Percentiles rank a stretch among this genome's conserved stretches.
phyloP scores from a whole-genome alignment of 2,797 vertebrate species.

The Euthynnus affinis region DNA sequence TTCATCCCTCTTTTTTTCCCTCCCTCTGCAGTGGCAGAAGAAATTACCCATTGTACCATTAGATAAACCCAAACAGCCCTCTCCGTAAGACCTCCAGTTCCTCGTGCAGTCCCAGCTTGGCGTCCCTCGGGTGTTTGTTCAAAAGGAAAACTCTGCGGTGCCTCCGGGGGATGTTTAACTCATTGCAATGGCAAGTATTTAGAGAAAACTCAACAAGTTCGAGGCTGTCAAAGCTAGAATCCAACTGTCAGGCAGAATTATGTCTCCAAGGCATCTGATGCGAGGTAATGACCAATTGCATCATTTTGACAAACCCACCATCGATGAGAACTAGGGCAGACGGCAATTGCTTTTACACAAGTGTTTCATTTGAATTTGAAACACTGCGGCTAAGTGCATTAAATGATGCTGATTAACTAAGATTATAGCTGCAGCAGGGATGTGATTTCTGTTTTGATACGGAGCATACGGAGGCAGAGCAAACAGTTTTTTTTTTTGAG shows the following conservation, averaged over 20 bases:
- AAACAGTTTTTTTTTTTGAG: constrained; percentile 63
- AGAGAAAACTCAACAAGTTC: constrained; percentile 97
- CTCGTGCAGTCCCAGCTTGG: constrained; percentile 94
- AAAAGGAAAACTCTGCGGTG: constrained; percentile 93
- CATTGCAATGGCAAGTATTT: constrained; percentile 97
- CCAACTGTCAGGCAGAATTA: constrained; percentile 97
- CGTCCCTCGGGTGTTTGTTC: constrained; percentile 93
- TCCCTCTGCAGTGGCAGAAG: constrained; percentile 90
- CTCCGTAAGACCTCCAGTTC: constrained; percentile 93
- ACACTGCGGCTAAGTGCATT: constrained; percentile 80
- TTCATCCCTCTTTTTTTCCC: constrained; percentile 81
- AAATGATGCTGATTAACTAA: constrained; percentile 84
- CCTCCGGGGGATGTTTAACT: constrained; percentile 99
- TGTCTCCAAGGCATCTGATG: constrained; percentile 91
- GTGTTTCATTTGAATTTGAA: constrained; percentile 81
- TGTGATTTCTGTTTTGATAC: constrained; percentile 81
- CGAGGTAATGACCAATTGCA: constrained; percentile 94
- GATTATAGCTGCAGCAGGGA: constrained; percentile 81
- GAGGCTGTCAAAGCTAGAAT: constrained; percentile 93
- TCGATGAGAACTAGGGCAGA: constrained; percentile 77
- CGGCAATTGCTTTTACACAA: constrained; percentile 66
- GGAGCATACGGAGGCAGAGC: constrained; percentile 77
- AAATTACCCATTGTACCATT: constrained; percentile 94
- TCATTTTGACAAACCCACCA: constrained; percentile 80
- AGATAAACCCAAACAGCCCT: constrained; percentile 94